Evolutionary conservation across 2,888 invertebrate species (phyloP).

Genomic region (Metopia argyrocephala): DNA sequence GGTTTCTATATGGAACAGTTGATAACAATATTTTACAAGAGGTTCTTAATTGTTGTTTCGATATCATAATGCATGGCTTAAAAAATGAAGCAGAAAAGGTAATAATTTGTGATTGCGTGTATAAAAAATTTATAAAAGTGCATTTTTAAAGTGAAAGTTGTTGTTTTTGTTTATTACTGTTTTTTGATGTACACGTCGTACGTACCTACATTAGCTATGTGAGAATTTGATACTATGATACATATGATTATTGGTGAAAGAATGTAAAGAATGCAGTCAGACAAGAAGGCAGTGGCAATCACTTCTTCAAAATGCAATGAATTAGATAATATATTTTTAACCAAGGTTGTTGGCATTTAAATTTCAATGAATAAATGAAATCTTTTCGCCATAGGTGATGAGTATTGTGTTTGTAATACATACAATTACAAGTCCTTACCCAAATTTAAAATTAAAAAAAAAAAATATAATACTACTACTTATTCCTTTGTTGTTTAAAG

Average conservation of each 20-base stretch:
- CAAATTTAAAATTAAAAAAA: too few relatives aligned
- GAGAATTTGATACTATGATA: neutral
- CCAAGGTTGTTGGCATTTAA: slow-evolving; percentile 3
- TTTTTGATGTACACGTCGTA: neutral
- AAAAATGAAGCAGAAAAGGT: slow-evolving; percentile 49
- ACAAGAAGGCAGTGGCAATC: slow-evolving; percentile 3
- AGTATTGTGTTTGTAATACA: too few relatives aligned
- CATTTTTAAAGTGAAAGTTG: slow-evolving; percentile 45
- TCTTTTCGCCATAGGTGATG: too few relatives aligned
- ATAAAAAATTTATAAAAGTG: neutral
- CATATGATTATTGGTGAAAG: slow-evolving; percentile 20
- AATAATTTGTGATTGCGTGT: slow-evolving; percentile 14
- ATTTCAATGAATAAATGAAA: too few relatives aligned
- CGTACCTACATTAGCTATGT: neutral
- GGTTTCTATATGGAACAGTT: slow-evolving; percentile 57
- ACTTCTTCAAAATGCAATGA: neutral
- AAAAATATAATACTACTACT: too few relatives aligned
- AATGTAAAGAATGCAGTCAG: slow-evolving; percentile 41
- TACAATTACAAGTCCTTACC: too few relatives aligned
- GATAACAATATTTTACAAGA: slow-evolving; percentile 37
- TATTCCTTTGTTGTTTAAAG: too few relatives aligned
- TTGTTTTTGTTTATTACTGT: slow-evolving; percentile 7
- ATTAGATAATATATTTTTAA: neutral
- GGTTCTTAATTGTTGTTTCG: slow-evolving; percentile 68
- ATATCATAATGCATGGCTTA: slow-evolving; percentile 71